These are phyloP conservation scores for Naja naja DNA, from an alignment of 2,113 vertebrate genomes.

Conservation along the genomic window DNA sequence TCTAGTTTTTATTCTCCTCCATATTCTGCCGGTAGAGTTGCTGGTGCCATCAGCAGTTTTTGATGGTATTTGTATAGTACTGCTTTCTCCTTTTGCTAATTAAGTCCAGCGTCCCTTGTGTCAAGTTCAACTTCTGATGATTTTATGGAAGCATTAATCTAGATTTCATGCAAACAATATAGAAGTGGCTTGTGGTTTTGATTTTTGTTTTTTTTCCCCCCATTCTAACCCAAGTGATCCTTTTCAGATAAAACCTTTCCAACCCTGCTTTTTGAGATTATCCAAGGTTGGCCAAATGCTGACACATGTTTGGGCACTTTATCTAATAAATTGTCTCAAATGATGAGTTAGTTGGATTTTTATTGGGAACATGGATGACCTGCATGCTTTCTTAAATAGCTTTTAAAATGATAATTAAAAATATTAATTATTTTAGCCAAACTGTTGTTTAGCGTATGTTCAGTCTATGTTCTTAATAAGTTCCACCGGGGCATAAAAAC, in stretches of 20 bases:
- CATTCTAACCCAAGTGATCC: neutral
- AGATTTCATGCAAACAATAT: neutral
- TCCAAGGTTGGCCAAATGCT: no score
- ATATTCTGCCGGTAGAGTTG: neutral
- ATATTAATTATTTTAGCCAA: neutral
- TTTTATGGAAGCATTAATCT: neutral
- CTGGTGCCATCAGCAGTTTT: neutral
- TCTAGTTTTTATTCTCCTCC: neutral
- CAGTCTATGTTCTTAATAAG: neutral
- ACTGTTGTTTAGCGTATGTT: neutral
- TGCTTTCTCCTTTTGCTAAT: neutral
- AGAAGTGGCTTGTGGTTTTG: neutral
- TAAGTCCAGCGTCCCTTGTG: neutral
- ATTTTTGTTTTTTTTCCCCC: no score
- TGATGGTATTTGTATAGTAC: neutral
- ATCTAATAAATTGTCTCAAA: neutral
- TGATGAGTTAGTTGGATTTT: neutral
- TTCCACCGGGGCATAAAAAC: no score
- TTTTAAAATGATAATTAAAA: neutral
- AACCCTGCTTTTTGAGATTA: neutral
- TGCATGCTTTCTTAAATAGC: neutral
- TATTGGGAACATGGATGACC: neutral
- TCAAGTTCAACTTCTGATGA: neutral
- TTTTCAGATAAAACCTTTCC: neutral
- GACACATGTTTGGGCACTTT: neutral